Conservation (phyloP, 1,140 invertebrate genomes). For the Orchestia grillus region DNA sequence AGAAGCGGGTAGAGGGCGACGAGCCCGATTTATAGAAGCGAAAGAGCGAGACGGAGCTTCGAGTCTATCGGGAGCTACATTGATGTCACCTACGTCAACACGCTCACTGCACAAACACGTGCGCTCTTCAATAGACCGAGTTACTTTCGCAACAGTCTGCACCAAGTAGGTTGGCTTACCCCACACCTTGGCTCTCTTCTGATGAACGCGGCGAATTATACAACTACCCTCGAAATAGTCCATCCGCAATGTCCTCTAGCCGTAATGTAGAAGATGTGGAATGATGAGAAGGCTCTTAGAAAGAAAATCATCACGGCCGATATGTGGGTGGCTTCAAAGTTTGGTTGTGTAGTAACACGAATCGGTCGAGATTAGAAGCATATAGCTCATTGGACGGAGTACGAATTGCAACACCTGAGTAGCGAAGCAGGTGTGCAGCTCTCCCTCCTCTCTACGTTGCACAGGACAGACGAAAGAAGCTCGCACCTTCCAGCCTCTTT, state of each 20-base stretch:
- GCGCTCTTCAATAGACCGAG: not conserved
- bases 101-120: not conserved
- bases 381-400: not conserved
- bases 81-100: constrained; percentile 7
- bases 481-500: not conserved
- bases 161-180: not conserved
- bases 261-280: too few species aligned
- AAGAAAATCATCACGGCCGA: not conserved
- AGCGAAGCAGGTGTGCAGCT: not conserved
- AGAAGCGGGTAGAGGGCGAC: not conserved
- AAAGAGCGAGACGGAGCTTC: not conserved
- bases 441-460: not conserved
- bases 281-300: too few species aligned
- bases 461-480: not conserved
- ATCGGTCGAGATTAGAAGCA: not conserved
- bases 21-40: not conserved
- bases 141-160: not conserved
- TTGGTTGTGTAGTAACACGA: not conserved
- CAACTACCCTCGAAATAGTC: not conserved
- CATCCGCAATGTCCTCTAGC: too few species aligned
- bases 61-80: not conserved
- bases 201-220: not conserved
- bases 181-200: not conserved
- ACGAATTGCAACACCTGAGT: not conserved
- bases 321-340: not conserved